Evolutionary conservation across 2,113 vertebrate genomes (phyloP).

Genomic region (Sinosuthora webbiana): DNA sequence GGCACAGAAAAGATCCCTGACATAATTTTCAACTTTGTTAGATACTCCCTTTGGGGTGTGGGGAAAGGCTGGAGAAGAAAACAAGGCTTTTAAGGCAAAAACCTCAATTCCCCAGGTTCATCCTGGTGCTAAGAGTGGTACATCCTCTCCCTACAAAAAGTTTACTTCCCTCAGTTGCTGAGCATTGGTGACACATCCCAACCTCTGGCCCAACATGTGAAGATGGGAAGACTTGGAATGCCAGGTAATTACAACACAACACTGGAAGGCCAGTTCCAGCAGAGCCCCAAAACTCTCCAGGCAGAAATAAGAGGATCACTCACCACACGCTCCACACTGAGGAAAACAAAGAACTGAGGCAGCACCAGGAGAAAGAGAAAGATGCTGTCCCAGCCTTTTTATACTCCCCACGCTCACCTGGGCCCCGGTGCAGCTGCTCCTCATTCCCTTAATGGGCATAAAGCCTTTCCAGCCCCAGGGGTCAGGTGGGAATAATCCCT

Average conservation of each 20-base stretch:
- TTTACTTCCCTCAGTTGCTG: neutral
- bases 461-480: rapidly evolving
- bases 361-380: rapidly evolving
- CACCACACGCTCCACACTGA: rapidly evolving
- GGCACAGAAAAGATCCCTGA: neutral
- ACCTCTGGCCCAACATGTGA: rapidly evolving
- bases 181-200: neutral
- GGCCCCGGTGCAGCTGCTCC: neutral
- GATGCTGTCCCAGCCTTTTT: rapidly evolving
- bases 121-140: neutral
- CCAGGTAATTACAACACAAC: neutral
- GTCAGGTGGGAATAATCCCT: neutral
- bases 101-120: rapidly evolving
- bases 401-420: neutral
- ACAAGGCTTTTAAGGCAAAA: neutral
- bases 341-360: rapidly evolving
- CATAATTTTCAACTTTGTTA: neutral
- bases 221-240: neutral
- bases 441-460: rapidly evolving
- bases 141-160: neutral
- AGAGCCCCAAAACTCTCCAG: neutral
- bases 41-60: neutral
- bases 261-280: neutral
- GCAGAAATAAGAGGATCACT: neutral
- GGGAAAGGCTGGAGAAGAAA: neutral